Conservation (phyloP, 2,888 invertebrate genomes). For the Sesia bembeciformis region DNA sequence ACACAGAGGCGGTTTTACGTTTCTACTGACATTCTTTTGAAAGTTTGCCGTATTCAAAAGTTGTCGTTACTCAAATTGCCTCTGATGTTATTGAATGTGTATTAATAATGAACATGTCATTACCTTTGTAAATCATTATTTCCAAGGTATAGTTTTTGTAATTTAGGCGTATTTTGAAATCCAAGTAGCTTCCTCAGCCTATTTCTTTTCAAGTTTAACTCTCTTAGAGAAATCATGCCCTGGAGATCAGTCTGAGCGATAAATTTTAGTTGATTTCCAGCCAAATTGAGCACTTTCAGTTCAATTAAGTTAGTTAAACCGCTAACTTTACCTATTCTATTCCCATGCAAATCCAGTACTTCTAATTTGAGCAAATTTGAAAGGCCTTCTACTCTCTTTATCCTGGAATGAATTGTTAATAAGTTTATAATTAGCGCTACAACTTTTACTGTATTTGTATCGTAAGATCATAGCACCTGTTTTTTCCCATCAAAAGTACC, state of each 20-base stretch:
- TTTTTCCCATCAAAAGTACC: slow-evolving; percentile 93
- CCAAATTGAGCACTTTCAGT: slow-evolving; percentile 92
- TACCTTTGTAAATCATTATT: slow-evolving; percentile 83
- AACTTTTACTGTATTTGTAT: no score
- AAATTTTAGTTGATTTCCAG: slow-evolving; percentile 89
- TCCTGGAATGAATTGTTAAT: slow-evolving; percentile 62
- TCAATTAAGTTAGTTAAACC: slow-evolving; percentile 81
- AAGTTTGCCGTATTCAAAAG: no score
- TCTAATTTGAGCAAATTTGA: slow-evolving; percentile 83
- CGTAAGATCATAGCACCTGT: slow-evolving; percentile 74
- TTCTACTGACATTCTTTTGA: no score
- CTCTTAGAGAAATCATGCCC: slow-evolving; percentile 85
- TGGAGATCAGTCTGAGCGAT: slow-evolving; percentile 85
- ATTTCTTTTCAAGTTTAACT: slow-evolving; percentile 92
- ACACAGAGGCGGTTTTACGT: no score
- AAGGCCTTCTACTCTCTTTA: slow-evolving; percentile 85
- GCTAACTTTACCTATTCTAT: slow-evolving; percentile 84
- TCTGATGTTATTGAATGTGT: no score
- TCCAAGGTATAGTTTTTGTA: slow-evolving; percentile 87
- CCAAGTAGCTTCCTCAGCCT: slow-evolving; percentile 85
- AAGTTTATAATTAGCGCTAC: background rate
- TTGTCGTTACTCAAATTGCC: no score
- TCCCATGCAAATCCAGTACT: slow-evolving; percentile 94
- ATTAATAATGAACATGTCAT: slow-evolving; percentile 1
- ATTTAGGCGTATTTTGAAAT: slow-evolving; percentile 83